Percentiles rank a stretch among this genome's conserved stretches.
These are phyloP conservation scores for Platycheirus albimanus DNA, from an alignment of 2,888 invertebrate species.

Conservation along the genomic window DNA sequence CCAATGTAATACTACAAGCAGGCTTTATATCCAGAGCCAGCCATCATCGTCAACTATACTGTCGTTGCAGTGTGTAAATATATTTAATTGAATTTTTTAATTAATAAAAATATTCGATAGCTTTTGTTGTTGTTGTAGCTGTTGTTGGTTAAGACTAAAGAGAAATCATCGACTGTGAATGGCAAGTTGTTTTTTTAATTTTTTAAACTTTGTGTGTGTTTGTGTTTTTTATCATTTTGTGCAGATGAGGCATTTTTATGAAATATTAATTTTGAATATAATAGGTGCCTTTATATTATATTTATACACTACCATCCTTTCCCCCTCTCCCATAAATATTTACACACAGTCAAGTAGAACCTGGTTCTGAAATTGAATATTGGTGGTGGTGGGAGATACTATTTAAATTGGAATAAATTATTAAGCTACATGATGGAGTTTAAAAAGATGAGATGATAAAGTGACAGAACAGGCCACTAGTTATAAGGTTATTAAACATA, in stretches of 20 bases:
- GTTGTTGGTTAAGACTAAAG: too few relatives aligned
- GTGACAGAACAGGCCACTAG: too few relatives aligned
- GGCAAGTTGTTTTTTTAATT: conserved; percentile 23
- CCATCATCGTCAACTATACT: conserved; percentile 70
- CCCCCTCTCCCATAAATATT: too few relatives aligned
- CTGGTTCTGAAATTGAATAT: too few relatives aligned
- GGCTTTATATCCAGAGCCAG: not conserved
- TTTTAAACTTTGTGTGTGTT: conserved; percentile 5
- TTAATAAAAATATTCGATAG: conserved; percentile 69
- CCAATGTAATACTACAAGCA: conserved; percentile 45
- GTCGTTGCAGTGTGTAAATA: conserved; percentile 65
- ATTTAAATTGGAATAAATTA: too few relatives aligned
- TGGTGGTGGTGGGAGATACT: too few relatives aligned
- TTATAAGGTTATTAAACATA: too few relatives aligned
- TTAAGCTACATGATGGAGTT: too few relatives aligned
- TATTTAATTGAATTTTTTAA: conserved; percentile 72
- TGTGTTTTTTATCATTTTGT: conserved; percentile 55
- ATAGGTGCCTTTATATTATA: not conserved
- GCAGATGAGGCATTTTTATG: conserved; percentile 59
- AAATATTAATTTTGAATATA: conserved; percentile 54
- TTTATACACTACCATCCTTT: not conserved
- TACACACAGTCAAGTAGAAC: too few relatives aligned
- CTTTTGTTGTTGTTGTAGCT: conserved; percentile 26
- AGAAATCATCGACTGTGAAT: conserved; percentile 52
- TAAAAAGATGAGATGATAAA: too few relatives aligned